Percentiles rank a stretch among this genome's conserved stretches.
phyloP scores from a whole-genome alignment of 2,113 vertebrate genomes.

The Picathartes gymnocephalus region DNA sequence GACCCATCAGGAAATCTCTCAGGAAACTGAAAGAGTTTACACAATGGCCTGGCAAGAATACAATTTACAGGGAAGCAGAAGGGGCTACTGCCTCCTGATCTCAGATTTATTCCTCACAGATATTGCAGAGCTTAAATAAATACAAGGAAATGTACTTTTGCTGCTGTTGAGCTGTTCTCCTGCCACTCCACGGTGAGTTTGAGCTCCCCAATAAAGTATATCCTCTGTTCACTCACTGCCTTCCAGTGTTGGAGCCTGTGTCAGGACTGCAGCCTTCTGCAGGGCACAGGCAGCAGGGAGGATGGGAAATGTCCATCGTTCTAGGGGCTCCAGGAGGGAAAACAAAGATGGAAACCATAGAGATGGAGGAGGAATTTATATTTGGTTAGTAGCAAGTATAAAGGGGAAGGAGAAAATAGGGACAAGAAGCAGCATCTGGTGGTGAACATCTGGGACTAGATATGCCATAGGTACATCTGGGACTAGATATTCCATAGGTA shows the following conservation, averaged over 20 bases:
- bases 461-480: neutral
- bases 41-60: slow-evolving; percentile 71
- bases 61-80: slow-evolving; percentile 67
- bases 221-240: neutral
- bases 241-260: neutral
- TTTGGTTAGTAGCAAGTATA: neutral
- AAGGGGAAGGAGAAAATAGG: neutral
- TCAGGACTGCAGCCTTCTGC: neutral
- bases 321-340: neutral
- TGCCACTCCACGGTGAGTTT: neutral
- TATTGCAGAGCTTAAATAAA: slow-evolving; percentile 52
- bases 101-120: slow-evolving; percentile 42
- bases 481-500: neutral
- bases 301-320: neutral
- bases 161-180: slow-evolving; percentile 15
- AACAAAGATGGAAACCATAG: neutral
- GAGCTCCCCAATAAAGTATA: neutral
- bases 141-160: slow-evolving; percentile 53
- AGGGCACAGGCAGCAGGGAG: neutral
- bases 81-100: slow-evolving; percentile 54
- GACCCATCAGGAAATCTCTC: slow-evolving; percentile 71
- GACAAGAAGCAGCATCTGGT: neutral
- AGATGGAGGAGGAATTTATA: neutral
- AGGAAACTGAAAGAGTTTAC: slow-evolving; percentile 69
- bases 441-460: neutral